Percentiles rank a stretch among this genome's conserved stretches.
Evolutionary conservation across 2,113 vertebrate genomes (phyloP).

Genomic region (Rynchops niger): DNA sequence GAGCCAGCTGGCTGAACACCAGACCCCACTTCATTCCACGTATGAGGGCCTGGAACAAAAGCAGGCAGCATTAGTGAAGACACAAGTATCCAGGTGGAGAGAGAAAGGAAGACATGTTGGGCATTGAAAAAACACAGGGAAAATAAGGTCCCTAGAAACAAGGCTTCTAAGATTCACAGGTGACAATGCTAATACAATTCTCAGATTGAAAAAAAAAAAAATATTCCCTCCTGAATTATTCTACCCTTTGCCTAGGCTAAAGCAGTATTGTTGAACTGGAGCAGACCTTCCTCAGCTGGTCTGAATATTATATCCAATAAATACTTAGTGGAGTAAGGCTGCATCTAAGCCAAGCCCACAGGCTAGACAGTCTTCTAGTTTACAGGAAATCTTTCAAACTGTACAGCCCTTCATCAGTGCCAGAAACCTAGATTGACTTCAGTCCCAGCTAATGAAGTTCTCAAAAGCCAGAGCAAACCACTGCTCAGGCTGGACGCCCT

Average conservation of each 20-base stretch:
- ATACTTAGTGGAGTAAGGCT: background rate
- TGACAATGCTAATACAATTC: background rate
- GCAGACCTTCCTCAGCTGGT: background rate
- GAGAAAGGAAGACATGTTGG: background rate
- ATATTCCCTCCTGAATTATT: background rate
- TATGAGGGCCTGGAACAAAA: background rate
- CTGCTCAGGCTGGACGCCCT: background rate
- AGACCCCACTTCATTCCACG: background rate
- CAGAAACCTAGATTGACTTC: background rate
- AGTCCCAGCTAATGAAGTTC: background rate
- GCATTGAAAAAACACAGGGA: background rate
- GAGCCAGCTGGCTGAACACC: background rate
- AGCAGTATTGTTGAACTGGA: background rate
- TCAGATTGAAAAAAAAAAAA: background rate
- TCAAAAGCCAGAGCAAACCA: slow-evolving; percentile 13
- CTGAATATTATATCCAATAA: background rate
- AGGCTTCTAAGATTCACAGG: background rate
- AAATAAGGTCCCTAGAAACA: background rate
- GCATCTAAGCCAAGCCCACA: slow-evolving; percentile 46
- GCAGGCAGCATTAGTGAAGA: background rate
- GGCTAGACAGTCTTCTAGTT: slow-evolving; percentile 33
- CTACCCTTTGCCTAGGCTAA: background rate
- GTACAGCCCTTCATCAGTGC: background rate
- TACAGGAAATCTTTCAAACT: slow-evolving; percentile 38
- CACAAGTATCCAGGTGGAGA: background rate